Percentiles rank a stretch among this genome's conserved stretches.
These are phyloP conservation scores for Gonocerus acuteangulatus DNA, from an alignment of 2,888 invertebrate genomes.

Conservation along the genomic window DNA sequence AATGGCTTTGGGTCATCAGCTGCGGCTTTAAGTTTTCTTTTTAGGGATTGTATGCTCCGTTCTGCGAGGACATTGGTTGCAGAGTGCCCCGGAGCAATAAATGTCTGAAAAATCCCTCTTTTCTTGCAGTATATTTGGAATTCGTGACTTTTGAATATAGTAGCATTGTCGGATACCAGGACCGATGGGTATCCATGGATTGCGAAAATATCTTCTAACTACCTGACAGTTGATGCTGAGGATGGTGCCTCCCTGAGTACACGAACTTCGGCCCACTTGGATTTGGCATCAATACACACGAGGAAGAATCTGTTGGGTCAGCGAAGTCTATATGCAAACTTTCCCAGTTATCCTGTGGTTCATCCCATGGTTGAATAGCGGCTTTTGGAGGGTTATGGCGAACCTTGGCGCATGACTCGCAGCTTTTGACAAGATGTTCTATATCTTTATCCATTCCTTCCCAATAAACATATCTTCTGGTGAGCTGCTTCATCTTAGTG, in stretches of 20 bases:
- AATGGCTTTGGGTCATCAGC: background rate
- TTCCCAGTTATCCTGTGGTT: conserved; percentile 38
- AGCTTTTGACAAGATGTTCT: conserved; percentile 36
- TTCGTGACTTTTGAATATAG: conserved; percentile 36
- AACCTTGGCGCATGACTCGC: conserved; percentile 37
- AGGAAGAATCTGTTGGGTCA: conserved; percentile 35
- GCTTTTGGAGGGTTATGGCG: conserved; percentile 37
- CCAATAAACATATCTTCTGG: conserved; percentile 40
- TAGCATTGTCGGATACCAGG: conserved; percentile 38
- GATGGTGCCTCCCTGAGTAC: conserved; percentile 2
- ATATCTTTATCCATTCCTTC: conserved; percentile 38
- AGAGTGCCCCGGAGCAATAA: background rate
- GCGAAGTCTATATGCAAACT: background rate
- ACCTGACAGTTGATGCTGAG: too few species aligned
- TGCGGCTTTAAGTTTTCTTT: background rate
- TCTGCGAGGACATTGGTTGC: conserved; percentile 16
- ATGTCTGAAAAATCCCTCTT: conserved; percentile 31
- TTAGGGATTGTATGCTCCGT: background rate
- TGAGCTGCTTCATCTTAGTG: conserved; percentile 38
- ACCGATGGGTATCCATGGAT: conserved; percentile 36
- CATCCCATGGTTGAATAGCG: conserved; percentile 38
- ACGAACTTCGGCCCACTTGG: conserved; percentile 35
- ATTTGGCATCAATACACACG: too few species aligned
- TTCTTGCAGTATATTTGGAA: conserved; percentile 36
- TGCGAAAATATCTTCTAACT: conserved; percentile 16